Conservation (phyloP, 2,888 invertebrate genomes). For the Oconnorella tubifera region DNA sequence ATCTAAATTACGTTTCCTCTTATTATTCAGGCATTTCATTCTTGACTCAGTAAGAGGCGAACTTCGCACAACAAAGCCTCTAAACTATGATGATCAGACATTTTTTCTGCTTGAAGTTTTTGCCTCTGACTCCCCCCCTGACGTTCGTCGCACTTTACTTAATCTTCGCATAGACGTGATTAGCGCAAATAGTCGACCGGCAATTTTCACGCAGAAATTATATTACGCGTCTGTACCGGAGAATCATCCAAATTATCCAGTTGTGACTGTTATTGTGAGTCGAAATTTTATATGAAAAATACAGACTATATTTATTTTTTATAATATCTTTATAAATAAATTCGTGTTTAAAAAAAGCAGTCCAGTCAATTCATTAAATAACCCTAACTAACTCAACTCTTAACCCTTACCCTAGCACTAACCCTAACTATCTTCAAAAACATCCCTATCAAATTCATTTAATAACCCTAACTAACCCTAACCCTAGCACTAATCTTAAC, state of each 20-base stretch:
- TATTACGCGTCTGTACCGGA: constrained; percentile 33
- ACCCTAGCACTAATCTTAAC: no score
- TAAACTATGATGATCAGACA: constrained; percentile 26
- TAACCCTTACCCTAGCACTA: no score
- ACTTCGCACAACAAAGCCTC: constrained; percentile 24
- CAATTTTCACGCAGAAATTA: constrained; percentile 29
- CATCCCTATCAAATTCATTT: no score
- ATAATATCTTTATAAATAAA: no score
- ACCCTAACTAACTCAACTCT: no score
- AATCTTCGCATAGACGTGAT: constrained; percentile 22
- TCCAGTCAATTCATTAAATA: no score
- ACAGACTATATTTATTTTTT: constrained; percentile 4
- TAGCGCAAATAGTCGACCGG: constrained; percentile 27
- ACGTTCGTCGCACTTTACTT: constrained; percentile 20
- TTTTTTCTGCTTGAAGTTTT: constrained; percentile 26
- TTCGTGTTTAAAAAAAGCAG: no score
- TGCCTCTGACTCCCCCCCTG: constrained; percentile 27
- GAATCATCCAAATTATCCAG: constrained; percentile 27
- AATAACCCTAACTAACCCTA: no score
- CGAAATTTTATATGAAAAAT: constrained; percentile 15
- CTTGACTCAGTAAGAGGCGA: constrained; percentile 30
- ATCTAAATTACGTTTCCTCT: no score
- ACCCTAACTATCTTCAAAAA: no score
- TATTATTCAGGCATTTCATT: constrained; percentile 28
- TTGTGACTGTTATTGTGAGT: constrained; percentile 31